Evolutionary conservation across 2,888 invertebrate species (phyloP).

Genomic region (Caenorhabditis afra): DNA sequence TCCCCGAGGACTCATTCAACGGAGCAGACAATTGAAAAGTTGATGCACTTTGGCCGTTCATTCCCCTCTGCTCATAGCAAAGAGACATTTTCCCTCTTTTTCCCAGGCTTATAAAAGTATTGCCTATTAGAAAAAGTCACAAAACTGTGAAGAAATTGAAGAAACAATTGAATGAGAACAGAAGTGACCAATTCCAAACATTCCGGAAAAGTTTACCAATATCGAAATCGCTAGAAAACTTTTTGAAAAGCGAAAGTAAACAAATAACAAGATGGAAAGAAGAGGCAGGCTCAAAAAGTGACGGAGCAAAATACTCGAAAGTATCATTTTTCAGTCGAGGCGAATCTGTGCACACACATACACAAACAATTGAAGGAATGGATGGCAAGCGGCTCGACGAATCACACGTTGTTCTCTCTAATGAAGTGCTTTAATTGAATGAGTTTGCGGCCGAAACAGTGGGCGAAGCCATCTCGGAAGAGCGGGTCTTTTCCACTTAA

Average conservation of each 20-base stretch:
- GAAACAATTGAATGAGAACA: too few species aligned
- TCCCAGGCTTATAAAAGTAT: too few species aligned
- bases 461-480: too few species aligned
- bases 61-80: background rate
- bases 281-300: slow-evolving; percentile 17
- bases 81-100: too few species aligned
- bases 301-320: slow-evolving; percentile 47
- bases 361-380: slow-evolving; percentile 31
- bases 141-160: too few species aligned
- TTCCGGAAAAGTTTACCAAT: too few species aligned
- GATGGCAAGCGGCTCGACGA: background rate
- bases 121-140: too few species aligned
- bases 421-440: slow-evolving; percentile 37
- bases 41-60: slow-evolving; percentile 43
- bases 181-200: too few species aligned
- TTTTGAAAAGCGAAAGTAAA: slow-evolving; percentile 6
- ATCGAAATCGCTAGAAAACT: background rate
- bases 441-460: too few species aligned
- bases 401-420: slow-evolving; percentile 20
- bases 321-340: slow-evolving; percentile 42
- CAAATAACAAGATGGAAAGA: background rate
- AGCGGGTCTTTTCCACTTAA: slow-evolving; percentile 5
- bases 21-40: slow-evolving; percentile 37
- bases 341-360: slow-evolving; percentile 50
- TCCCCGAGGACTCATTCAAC: slow-evolving; percentile 28